Percentiles rank a stretch among this genome's conserved stretches.
Evolutionary conservation across 2,888 invertebrate species (phyloP).

Genomic region (Mimumesa dahlbomi): DNA sequence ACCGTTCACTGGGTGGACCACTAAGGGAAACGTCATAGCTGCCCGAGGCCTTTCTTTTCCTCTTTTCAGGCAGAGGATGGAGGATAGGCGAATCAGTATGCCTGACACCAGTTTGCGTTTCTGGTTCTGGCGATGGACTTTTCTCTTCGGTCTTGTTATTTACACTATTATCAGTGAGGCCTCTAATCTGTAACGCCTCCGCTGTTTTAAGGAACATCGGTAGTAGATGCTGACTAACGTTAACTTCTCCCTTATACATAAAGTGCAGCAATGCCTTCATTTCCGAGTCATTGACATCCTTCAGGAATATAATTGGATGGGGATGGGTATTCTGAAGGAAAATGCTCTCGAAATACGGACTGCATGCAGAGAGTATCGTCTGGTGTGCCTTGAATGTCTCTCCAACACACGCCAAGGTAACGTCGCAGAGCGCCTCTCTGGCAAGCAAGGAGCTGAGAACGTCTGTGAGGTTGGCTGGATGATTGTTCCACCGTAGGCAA

Average conservation of each 20-base stretch:
- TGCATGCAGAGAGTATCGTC: conserved; percentile 95
- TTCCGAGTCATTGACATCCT: conserved; percentile 94
- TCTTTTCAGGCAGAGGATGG: conserved; percentile 81
- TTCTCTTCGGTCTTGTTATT: conserved; percentile 79
- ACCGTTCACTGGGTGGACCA: conserved; percentile 85
- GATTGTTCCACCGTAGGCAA: conserved; percentile 97
- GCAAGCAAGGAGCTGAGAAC: conserved; percentile 93
- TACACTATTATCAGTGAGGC: conserved; percentile 92
- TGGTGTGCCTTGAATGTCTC: conserved; percentile 96
- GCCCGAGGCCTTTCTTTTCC: conserved; percentile 85
- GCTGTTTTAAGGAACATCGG: conserved; percentile 95
- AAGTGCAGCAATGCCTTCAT: conserved; percentile 94
- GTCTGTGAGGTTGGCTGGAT: conserved; percentile 94
- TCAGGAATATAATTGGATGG: conserved; percentile 95
- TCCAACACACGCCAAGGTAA: conserved; percentile 95
- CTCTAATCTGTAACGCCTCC: conserved; percentile 94
- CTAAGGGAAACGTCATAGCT: conserved; percentile 85
- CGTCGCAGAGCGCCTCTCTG: conserved; percentile 94
- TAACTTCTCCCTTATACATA: conserved; percentile 96
- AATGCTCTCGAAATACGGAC: conserved; percentile 96
- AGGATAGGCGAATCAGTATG: conserved; percentile 75
- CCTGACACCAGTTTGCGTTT: conserved; percentile 71
- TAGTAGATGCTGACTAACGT: conserved; percentile 94
- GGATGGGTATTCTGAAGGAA: conserved; percentile 94
- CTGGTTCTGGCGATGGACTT: conserved; percentile 75